Conservation (phyloP, 2,888 invertebrate genomes). For the Theretra japonica region DNA sequence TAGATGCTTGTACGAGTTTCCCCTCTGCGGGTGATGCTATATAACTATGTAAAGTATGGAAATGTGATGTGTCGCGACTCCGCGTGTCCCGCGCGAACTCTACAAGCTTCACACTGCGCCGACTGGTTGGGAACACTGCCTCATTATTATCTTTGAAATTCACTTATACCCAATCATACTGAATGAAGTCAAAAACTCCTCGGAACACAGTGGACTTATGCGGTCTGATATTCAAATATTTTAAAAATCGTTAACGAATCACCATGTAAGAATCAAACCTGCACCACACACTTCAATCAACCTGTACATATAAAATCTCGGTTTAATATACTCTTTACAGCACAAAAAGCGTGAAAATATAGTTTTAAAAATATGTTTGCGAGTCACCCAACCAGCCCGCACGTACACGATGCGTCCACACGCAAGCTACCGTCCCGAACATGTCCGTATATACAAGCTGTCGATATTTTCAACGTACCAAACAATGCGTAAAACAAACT, state of each 20-base stretch:
- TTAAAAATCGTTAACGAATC: too few relatives aligned
- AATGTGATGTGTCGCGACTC: conserved; percentile 5
- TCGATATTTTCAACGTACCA: conserved; percentile 20
- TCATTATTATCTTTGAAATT: not conserved
- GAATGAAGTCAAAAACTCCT: too few relatives aligned
- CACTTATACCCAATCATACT: too few relatives aligned
- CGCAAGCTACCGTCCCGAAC: conserved; percentile 4
- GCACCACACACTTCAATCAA: too few relatives aligned
- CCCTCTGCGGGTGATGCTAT: conserved; percentile 14
- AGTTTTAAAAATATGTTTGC: not conserved
- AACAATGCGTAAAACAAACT: conserved; percentile 23
- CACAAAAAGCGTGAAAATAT: too few relatives aligned
- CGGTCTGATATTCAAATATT: too few relatives aligned
- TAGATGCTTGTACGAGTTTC: conserved; percentile 20
- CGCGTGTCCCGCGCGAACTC: not conserved
- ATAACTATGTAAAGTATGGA: conserved; percentile 19
- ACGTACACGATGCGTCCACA: not conserved
- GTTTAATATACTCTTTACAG: too few relatives aligned
- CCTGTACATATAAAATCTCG: too few relatives aligned
- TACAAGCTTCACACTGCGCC: conserved; percentile 6
- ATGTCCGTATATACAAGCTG: conserved; percentile 21
- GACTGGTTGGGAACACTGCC: not conserved
- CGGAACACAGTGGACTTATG: too few relatives aligned
- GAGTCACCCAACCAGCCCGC: not conserved
- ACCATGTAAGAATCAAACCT: too few relatives aligned